These are phyloP conservation scores for Brachystomella parvula DNA, from an alignment of 1,140 invertebrate genomes.

Conservation along the genomic window DNA sequence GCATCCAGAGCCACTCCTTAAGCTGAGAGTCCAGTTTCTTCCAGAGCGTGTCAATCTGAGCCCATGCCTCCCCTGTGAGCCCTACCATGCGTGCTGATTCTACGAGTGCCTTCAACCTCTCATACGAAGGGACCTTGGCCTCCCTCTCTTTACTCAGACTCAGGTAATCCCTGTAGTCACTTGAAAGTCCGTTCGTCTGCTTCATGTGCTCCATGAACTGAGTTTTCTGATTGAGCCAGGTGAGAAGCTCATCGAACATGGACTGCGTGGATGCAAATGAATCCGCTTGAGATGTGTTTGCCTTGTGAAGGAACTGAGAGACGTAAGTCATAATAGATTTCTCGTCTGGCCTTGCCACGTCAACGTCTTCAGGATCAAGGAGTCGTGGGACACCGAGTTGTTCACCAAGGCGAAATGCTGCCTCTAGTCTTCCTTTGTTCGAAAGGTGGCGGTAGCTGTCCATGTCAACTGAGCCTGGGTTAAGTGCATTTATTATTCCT, in stretches of 20 bases:
- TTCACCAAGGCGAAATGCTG: slow-evolving; percentile 90
- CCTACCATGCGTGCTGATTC: slow-evolving; percentile 67
- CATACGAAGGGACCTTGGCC: slow-evolving; percentile 57
- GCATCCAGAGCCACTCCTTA: slow-evolving; percentile 71
- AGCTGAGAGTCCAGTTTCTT: slow-evolving; percentile 61
- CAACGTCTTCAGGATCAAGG: slow-evolving; percentile 92
- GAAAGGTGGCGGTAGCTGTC: slow-evolving; percentile 65
- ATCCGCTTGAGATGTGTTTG: slow-evolving; percentile 67
- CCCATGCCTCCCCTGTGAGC: slow-evolving; percentile 70
- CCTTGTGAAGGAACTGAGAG: slow-evolving; percentile 94
- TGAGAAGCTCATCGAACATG: slow-evolving; percentile 67
- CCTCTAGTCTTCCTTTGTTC: slow-evolving; percentile 75
- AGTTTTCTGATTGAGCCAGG: slow-evolving; percentile 71
- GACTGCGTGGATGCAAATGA: slow-evolving; percentile 65
- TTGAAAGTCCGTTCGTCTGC: slow-evolving; percentile 56
- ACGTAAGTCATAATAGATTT: slow-evolving; percentile 99
- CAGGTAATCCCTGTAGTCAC: slow-evolving; percentile 59
- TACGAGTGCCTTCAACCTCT: slow-evolving; percentile 63
- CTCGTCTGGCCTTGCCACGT: slow-evolving; percentile 93
- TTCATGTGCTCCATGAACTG: slow-evolving; percentile 59
- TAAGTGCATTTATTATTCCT: slow-evolving; percentile 90
- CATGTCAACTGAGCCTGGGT: slow-evolving; percentile 83
- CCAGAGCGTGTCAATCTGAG: slow-evolving; percentile 66
- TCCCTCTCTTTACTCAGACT: slow-evolving; percentile 61
- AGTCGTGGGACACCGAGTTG: slow-evolving; percentile 81